phyloP scores from a whole-genome alignment of 2,113 vertebrate genomes.

The Guaruba guarouba region DNA sequence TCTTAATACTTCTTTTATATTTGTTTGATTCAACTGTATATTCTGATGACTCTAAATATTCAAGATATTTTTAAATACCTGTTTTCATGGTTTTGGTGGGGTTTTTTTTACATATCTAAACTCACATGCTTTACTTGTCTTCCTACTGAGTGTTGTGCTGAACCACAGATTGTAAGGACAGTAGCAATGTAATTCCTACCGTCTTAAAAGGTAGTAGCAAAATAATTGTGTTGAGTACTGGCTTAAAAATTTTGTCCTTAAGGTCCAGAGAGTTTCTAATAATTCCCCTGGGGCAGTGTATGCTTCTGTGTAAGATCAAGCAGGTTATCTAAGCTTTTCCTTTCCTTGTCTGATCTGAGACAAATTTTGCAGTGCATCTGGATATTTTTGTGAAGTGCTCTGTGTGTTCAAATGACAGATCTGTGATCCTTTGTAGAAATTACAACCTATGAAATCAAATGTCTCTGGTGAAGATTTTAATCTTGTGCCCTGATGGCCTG shows the following conservation, averaged over 20 bases:
- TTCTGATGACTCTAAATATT: background rate
- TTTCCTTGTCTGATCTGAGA: background rate
- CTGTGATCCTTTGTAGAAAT: background rate
- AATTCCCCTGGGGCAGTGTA: background rate
- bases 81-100: background rate
- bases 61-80: background rate
- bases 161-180: background rate
- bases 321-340: background rate
- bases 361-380: background rate
- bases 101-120: background rate
- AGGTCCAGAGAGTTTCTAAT: background rate
- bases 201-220: background rate
- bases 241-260: background rate
- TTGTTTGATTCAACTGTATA: background rate
- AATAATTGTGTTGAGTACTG: background rate
- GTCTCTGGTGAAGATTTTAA: background rate
- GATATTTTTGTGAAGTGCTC: background rate
- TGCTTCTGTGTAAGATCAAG: background rate
- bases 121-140: background rate
- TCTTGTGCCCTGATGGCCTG: background rate
- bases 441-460: background rate
- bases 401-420: background rate
- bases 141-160: background rate
- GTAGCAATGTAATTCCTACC: background rate
- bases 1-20: background rate